phyloP scores from a whole-genome alignment of 2,888 invertebrate species.

The Papilio demoleus region DNA sequence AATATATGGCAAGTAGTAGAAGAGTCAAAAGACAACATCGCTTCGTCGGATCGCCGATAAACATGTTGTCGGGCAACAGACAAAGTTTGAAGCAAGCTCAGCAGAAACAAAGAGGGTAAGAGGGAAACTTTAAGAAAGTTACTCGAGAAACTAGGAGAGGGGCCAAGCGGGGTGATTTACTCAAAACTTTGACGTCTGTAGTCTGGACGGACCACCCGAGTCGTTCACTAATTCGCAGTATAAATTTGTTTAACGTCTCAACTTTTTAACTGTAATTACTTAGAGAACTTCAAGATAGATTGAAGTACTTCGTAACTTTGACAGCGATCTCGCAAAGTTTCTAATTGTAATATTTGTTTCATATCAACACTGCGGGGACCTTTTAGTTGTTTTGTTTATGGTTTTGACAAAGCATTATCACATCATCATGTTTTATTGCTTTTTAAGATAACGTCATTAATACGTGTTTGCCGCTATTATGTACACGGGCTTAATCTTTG shows the following conservation, averaged over 20 bases:
- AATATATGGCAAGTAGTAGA: conserved; percentile 13
- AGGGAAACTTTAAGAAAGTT: conserved; percentile 67
- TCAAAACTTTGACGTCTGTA: conserved; percentile 73
- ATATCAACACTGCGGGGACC: not conserved
- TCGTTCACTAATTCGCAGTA: conserved; percentile 80
- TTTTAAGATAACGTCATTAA: conserved; percentile 37
- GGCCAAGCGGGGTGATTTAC: conserved; percentile 62
- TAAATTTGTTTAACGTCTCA: conserved; percentile 83
- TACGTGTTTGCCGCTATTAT: conserved; percentile 41
- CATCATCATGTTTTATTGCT: not conserved
- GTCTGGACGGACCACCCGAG: conserved; percentile 69
- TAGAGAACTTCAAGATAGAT: conserved; percentile 74
- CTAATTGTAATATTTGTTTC: conserved; percentile 53
- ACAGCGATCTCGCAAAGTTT: conserved; percentile 60
- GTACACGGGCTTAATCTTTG: not conserved
- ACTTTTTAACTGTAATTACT: conserved; percentile 83
- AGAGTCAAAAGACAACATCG: conserved; percentile 28
- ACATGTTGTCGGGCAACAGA: conserved; percentile 67
- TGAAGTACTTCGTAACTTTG: conserved; percentile 68
- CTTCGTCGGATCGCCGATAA: conserved; percentile 59
- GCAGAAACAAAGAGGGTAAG: conserved; percentile 69
- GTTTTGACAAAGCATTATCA: not conserved
- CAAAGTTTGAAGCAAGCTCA: conserved; percentile 67
- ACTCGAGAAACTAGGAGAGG: conserved; percentile 62
- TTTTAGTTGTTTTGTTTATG: conserved; percentile 19